Evolutionary conservation across 2,113 vertebrate genomes (phyloP), one percentile per base, ranked within the genome.

Genomic region (Caranx ignobilis): DNA sequence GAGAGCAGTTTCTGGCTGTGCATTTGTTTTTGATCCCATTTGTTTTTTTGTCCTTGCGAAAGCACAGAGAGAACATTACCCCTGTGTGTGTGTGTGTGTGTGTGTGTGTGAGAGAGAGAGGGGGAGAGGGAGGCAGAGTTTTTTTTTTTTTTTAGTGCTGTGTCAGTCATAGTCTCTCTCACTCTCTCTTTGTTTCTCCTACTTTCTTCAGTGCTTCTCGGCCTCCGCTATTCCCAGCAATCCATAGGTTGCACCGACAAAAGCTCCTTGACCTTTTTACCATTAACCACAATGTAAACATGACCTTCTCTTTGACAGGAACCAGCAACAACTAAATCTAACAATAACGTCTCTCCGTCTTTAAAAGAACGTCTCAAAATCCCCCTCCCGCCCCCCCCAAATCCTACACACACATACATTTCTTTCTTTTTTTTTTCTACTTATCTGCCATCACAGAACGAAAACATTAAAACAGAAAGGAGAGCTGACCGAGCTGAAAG

Each of bases 221-320:
- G 56, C 86, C 81, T 71, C 80, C 57, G 68, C 77, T 67, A 69
- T 83, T 61, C 80, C 67, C 77, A 85, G 95, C 95, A 95, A 95
- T 95, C 95, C 95, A 95, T 95, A 95, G 95, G 95, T 94, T 96
- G 95, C 94, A 92, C 82, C 78, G 69, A 82, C 72, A 84, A 71
- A 85, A 71, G 71, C 83, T 87, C 83, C 84, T 81, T 71, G 79
- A 90, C 89, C 81, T 88, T 92, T 92, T 86, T 56, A 61, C 72
- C 57, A 75, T 88, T 77, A 87, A 87, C 72, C 80, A 70, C 79
- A 92, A 87, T 91, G 92, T 94, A 91, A 91, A 92, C 90, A 81
- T 45, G 74, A 88, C 87, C 88, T 92, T 88, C 77, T 85, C 52
- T 79, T 77, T 72, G 89, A 93, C 89, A 85, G 74, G 87, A 88